Conservation (phyloP, 2,113 vertebrate genomes). For the Lepidothrix coronata region DNA sequence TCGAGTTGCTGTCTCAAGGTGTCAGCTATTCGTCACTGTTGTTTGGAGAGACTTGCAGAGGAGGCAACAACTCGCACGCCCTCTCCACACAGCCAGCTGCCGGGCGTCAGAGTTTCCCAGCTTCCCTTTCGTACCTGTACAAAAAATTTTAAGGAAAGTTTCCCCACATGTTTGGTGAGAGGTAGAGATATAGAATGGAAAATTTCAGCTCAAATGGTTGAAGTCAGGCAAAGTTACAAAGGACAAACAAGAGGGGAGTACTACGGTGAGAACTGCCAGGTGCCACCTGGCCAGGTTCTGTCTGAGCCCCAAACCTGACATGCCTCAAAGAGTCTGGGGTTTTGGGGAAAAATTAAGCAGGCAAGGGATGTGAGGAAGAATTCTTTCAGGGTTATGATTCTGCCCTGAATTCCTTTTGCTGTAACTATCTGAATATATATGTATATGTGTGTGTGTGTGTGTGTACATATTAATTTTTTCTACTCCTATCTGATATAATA, state of each 20-base stretch:
- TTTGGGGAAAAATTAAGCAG: neutral
- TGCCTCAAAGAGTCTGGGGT: neutral
- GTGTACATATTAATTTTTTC: neutral
- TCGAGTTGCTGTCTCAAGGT: neutral
- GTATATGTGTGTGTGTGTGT: neutral
- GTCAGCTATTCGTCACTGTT: neutral
- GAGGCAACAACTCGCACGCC: neutral
- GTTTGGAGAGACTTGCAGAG: neutral
- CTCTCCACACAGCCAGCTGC: neutral
- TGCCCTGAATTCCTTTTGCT: neutral
- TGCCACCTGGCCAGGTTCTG: neutral
- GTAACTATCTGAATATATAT: neutral
- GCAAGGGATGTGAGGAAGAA: neutral
- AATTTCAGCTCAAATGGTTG: slow-evolving; percentile 1
- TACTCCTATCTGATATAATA: neutral
- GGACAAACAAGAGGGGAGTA: slow-evolving; percentile 7
- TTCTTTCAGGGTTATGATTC: neutral
- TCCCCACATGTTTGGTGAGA: neutral
- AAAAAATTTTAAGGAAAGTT: neutral
- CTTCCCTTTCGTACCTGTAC: neutral
- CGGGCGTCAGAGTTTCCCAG: accelerated
- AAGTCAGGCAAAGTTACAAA: neutral
- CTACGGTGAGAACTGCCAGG: slow-evolving; percentile 13
- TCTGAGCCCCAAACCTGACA: neutral
- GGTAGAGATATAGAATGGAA: slow-evolving; percentile 5